These are phyloP conservation scores for Lasioglossum pauxillum DNA, from an alignment of 2,888 invertebrate species.

Conservation along the genomic window DNA sequence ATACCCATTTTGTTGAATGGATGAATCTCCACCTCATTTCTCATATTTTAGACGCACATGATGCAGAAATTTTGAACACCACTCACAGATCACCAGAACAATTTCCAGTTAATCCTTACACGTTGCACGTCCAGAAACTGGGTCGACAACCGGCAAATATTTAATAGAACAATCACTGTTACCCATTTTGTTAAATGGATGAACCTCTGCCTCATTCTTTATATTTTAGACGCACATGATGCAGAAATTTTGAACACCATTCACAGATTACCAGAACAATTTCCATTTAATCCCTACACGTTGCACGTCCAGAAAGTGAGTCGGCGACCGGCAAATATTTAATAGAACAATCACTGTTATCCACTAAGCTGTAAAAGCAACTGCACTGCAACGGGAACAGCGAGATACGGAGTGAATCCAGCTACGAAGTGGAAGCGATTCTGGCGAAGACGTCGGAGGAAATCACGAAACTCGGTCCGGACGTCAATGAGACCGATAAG, in stretches of 20 bases:
- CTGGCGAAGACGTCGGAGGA: conserved; percentile 43
- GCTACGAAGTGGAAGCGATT: not conserved
- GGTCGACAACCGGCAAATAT: not conserved
- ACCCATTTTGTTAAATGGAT: not conserved
- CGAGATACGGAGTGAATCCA: not conserved
- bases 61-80: not conserved
- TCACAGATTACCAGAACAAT: not conserved
- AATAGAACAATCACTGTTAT: not conserved
- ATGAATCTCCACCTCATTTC: not conserved
- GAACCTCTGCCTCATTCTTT: too few species aligned
- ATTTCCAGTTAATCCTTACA: too few species aligned
- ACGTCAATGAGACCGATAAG: conserved; percentile 69
- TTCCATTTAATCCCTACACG: too few species aligned
- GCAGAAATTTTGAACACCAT: not conserved
- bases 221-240: too few species aligned
- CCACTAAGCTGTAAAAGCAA: not conserved
- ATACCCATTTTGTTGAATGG: not conserved
- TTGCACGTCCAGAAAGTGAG: too few species aligned
- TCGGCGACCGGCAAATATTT: not conserved
- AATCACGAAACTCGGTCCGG: conserved; percentile 49
- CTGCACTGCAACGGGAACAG: not conserved
- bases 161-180: not conserved
- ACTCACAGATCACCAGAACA: not conserved
- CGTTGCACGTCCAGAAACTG: too few species aligned
- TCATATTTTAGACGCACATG: too few species aligned